Evolutionary conservation across 1,140 invertebrate genomes (phyloP).

Genomic region (Monochamus saltuarius): DNA sequence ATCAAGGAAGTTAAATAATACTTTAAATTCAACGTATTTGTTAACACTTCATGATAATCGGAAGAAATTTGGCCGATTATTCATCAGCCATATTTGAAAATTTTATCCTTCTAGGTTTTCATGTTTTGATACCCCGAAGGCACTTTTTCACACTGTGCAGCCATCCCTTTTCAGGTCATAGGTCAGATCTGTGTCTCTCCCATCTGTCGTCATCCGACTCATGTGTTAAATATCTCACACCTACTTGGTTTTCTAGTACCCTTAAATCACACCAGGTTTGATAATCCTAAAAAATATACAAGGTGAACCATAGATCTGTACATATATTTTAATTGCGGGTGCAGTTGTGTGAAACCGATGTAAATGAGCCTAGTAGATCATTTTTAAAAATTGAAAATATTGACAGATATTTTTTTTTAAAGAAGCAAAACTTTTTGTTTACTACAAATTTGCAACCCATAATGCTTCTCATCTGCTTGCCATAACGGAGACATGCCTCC

Average conservation of each 20-base stretch:
- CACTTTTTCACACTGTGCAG: slow-evolving; percentile 48
- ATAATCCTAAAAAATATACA: slow-evolving; percentile 71
- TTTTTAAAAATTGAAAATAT: no score
- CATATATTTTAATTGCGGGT: not conserved
- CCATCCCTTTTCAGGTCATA: slow-evolving; percentile 49
- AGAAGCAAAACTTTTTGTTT: no score
- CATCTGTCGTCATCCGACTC: slow-evolving; percentile 94
- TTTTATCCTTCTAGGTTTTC: not conserved
- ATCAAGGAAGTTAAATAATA: no score
- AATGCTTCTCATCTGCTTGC: no score
- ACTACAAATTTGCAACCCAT: no score
- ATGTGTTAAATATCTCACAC: slow-evolving; percentile 89
- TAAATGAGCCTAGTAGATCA: no score
- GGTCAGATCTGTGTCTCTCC: slow-evolving; percentile 55
- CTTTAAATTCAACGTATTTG: no score
- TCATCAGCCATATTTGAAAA: not conserved
- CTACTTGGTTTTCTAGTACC: slow-evolving; percentile 81
- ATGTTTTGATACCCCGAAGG: slow-evolving; percentile 45
- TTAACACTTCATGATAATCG: no score
- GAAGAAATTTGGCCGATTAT: no score
- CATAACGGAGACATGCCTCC: no score
- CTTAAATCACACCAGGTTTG: slow-evolving; percentile 94
- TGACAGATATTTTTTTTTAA: no score
- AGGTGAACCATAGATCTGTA: slow-evolving; percentile 10
- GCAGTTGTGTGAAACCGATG: no score